Percentiles rank a stretch among this genome's conserved stretches.
Conservation (phyloP, 2,113 vertebrate genomes). For the Myotis lucifugus region DNA sequence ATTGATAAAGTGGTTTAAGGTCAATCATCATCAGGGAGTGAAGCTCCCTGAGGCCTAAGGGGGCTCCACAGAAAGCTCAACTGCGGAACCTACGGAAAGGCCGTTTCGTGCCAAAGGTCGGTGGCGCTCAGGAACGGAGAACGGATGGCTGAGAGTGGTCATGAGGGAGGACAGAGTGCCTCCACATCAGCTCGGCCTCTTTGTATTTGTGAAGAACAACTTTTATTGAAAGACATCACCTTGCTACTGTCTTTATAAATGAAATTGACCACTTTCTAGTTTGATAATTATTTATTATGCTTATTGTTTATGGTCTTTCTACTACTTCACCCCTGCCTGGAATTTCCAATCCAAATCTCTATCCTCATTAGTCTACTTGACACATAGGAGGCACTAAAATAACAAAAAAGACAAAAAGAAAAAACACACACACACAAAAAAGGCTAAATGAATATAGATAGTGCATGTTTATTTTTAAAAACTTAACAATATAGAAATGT, state of each 20-base stretch:
- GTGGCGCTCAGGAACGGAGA: background rate
- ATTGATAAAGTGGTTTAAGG: constrained; percentile 64
- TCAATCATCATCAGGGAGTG: constrained; percentile 10
- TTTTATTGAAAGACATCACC: background rate
- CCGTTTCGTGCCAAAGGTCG: constrained; percentile 56
- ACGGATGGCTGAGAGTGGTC: background rate
- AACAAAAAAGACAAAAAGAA: background rate
- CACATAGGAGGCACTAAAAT: background rate
- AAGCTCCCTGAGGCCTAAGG: background rate
- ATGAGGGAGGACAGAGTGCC: background rate
- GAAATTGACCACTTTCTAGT: background rate
- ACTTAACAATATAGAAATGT: background rate
- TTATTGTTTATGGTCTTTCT: background rate
- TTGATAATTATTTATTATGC: background rate
- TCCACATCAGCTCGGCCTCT: background rate
- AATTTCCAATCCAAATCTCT: background rate
- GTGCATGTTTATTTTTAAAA: constrained; percentile 15
- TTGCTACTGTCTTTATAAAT: background rate
- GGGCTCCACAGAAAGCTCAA: background rate
- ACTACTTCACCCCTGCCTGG: background rate
- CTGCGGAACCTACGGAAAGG: constrained; percentile 35
- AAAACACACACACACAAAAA: background rate
- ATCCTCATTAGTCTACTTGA: background rate
- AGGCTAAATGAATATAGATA: background rate
- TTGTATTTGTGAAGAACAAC: background rate